These are phyloP conservation scores for Andrena camellia DNA, from an alignment of 2,888 invertebrate genomes.

Conservation along the genomic window DNA sequence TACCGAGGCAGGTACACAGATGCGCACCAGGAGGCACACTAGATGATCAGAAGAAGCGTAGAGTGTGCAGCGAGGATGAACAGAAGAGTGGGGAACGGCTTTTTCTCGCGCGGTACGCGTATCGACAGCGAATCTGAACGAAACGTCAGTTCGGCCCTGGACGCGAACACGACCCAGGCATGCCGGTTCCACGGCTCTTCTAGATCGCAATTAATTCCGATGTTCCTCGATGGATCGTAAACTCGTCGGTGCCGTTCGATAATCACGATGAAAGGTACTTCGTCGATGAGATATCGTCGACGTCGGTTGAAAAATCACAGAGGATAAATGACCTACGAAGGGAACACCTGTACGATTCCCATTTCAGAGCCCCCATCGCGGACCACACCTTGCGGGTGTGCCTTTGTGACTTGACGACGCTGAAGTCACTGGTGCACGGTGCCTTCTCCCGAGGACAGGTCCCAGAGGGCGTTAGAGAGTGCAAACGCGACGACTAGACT, in stretches of 20 bases:
- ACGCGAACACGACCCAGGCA: slow-evolving; percentile 5
- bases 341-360: slow-evolving; percentile 3
- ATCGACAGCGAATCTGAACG: slow-evolving; percentile 45
- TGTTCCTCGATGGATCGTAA: not conserved
- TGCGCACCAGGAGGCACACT: slow-evolving; percentile 34
- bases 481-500: not conserved
- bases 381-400: not conserved
- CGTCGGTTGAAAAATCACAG: not conserved
- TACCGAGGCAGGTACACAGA: slow-evolving; percentile 46
- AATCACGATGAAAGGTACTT: not conserved
- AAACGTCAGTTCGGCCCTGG: slow-evolving; percentile 17
- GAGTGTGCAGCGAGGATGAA: slow-evolving; percentile 28
- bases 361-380: not conserved
- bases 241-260: too few relatives aligned
- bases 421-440: slow-evolving; percentile 19
- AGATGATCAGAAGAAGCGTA: slow-evolving; percentile 61
- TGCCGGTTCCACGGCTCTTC: slow-evolving; percentile 10
- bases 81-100: not conserved
- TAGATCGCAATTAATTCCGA: slow-evolving; percentile 2
- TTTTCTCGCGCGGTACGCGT: slow-evolving; percentile 37
- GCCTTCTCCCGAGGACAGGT: not conserved
- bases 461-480: slow-evolving; percentile 19
- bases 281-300: too few relatives aligned
- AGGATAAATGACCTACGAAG: slow-evolving; percentile 5
- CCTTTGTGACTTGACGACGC: not conserved